phyloP scores from a whole-genome alignment of 30 jellyfish, hydroid and myxozoan genomes.

The Sanderia malayensis region DNA sequence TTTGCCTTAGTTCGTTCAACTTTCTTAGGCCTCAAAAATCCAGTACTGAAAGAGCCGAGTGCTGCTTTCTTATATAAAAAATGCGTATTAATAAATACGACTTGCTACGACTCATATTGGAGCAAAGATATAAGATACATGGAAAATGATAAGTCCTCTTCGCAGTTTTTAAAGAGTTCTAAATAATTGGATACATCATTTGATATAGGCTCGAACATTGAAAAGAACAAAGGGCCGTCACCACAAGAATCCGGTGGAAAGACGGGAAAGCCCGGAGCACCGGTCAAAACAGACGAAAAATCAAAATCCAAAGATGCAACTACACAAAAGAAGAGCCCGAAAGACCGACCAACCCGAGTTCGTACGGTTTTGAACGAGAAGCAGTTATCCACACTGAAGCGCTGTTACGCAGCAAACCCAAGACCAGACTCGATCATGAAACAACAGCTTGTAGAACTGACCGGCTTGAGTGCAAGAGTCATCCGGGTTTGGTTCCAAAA shows the following conservation, averaged over 20 bases:
- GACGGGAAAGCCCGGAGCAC: slow-evolving; percentile 33
- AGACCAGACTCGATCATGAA: slow-evolving; percentile 87
- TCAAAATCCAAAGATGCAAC: slow-evolving; percentile 6
- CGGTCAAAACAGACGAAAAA: slow-evolving; percentile 6
- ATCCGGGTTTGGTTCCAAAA: slow-evolving; percentile 95
- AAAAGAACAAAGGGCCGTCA: background rate
- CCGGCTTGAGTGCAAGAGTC: slow-evolving; percentile 82
- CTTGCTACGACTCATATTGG: too few species aligned
- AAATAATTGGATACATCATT: background rate
- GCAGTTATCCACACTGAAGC: slow-evolving; percentile 66
- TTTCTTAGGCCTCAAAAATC: background rate
- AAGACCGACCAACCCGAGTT: slow-evolving; percentile 72
- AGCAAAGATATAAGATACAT: too few species aligned
- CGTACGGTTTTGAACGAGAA: slow-evolving; percentile 80
- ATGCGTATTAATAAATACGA: too few species aligned
- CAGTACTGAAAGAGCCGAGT: background rate
- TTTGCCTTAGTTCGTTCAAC: background rate
- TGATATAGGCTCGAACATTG: background rate
- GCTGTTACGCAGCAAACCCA: slow-evolving; percentile 86
- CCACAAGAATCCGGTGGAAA: too few species aligned
- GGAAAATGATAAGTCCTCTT: background rate
- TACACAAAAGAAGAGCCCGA: slow-evolving; percentile 23
- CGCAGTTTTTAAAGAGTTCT: background rate
- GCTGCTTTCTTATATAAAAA: background rate
- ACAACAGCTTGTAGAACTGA: slow-evolving; percentile 74